Percentiles rank a stretch among this genome's conserved stretches.
phyloP scores from a whole-genome alignment of 2,113 vertebrate genomes.

The Recurvirostra avosetta region DNA sequence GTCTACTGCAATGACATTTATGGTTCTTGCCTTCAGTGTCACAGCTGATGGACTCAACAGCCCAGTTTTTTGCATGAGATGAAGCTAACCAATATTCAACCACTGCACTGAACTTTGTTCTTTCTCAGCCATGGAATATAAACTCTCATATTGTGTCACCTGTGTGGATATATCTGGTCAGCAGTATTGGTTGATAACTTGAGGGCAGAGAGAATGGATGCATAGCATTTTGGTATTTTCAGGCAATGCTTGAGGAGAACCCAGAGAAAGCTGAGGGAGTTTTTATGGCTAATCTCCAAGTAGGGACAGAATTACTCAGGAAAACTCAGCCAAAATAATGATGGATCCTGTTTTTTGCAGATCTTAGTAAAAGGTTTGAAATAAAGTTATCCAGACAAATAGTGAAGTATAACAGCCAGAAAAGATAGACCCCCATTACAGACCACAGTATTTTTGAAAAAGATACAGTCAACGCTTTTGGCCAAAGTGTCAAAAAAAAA shows the following conservation, averaged over 20 bases:
- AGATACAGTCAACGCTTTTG: background rate
- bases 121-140: background rate
- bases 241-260: background rate
- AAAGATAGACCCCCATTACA: background rate
- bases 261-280: background rate
- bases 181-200: background rate
- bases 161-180: background rate
- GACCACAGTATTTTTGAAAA: background rate
- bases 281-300: background rate
- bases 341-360: background rate
- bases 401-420: background rate
- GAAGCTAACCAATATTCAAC: background rate
- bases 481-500: background rate
- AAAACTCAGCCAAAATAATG: background rate
- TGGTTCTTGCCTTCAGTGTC: background rate
- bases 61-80: background rate
- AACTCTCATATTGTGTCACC: background rate
- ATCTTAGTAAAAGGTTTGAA: background rate
- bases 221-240: background rate
- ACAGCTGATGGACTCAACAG: background rate
- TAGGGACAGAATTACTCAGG: background rate
- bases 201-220: background rate
- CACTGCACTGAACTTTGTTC: background rate
- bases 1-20: background rate
- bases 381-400: background rate